Evolutionary conservation across 2,113 vertebrate genomes (phyloP), one percentile per base, ranked within the genome.

Genomic region (Epinephelus lanceolatus): DNA sequence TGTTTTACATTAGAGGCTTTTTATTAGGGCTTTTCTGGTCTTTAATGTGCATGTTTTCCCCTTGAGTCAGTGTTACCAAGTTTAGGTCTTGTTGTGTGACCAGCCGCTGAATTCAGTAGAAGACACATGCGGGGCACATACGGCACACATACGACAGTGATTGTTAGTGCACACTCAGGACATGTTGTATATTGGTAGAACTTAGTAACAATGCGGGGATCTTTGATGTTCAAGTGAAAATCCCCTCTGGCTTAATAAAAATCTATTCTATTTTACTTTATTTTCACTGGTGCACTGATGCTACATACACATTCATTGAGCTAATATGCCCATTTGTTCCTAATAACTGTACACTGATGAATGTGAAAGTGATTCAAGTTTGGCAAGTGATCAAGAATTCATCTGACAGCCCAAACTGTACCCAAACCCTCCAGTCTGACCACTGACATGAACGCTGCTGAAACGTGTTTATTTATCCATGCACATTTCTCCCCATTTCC

Each of bases 1-100:
- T 95, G 93, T 94, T 95, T 94, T 80, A 86, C 81, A 91, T 94
- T 94, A 94, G 80, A 65, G 77, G 49, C 45, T 72, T 94, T 94
- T 95, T 95, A 95, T 92, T 86, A 71, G 82, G 89, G 89, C 90
- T 91, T 94, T 92, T 95, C 90, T 93, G 88, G 59, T 91, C 92
- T 94, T 94, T 92, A 91, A 93, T 92, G 90, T 86, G 94, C 88
- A 79, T 91, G 92, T 94, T 92, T 95, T 90, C 88, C 90, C 83
- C 88, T 85, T 93, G 89, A 94, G 85, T 94, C 91, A 92, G 81
- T 93, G 87, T 94, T 89, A 76, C 88, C 88, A 86, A 83, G 86
- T 93, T 92, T 75, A 74, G 88, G 89, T 85, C 85, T 71, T 78
- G 40, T 79, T 82, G 78, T 90, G 77, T 89, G 88, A 93, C 91